A percentile compares a stretch with the other conserved stretches of the same genome.
phyloP scores from a whole-genome alignment of 2,113 vertebrate species.

The Hylia prasina region DNA sequence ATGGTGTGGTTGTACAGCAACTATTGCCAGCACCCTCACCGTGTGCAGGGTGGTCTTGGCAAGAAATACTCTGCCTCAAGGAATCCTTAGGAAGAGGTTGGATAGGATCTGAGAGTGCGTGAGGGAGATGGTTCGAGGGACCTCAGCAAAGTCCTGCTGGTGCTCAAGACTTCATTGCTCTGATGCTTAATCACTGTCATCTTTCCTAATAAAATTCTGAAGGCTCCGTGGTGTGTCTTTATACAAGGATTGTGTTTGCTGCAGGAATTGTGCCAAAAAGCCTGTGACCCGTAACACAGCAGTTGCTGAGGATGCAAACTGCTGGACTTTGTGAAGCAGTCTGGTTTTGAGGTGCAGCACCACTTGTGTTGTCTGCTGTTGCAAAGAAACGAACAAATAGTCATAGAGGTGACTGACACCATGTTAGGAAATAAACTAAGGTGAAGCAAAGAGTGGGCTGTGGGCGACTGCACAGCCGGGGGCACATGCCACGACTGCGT shows the following conservation, averaged over 20 bases:
- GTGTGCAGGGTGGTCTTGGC: not conserved
- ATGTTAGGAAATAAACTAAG: accelerated
- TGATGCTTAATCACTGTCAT: not conserved
- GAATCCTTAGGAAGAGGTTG: not conserved
- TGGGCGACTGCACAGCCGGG: accelerated
- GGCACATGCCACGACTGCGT: accelerated
- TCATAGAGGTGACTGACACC: accelerated
- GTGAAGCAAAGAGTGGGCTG: no score
- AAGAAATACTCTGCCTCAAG: accelerated
- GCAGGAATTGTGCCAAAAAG: not conserved
- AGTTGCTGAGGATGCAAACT: not conserved
- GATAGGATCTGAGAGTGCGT: accelerated
- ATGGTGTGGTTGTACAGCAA: accelerated
- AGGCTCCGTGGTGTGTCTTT: accelerated
- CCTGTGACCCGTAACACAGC: accelerated
- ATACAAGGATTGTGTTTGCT: not conserved
- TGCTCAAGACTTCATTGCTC: not conserved
- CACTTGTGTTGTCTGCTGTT: not conserved
- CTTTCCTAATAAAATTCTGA: not conserved
- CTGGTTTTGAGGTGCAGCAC: not conserved
- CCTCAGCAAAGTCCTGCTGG: accelerated
- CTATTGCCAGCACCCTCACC: accelerated
- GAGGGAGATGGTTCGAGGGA: not conserved
- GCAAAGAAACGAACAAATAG: not conserved
- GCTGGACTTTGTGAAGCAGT: accelerated